Evolutionary conservation across 2,888 invertebrate species (phyloP), one percentile per base, ranked within the genome.

Genomic region (Bhutanitis thaidina): DNA sequence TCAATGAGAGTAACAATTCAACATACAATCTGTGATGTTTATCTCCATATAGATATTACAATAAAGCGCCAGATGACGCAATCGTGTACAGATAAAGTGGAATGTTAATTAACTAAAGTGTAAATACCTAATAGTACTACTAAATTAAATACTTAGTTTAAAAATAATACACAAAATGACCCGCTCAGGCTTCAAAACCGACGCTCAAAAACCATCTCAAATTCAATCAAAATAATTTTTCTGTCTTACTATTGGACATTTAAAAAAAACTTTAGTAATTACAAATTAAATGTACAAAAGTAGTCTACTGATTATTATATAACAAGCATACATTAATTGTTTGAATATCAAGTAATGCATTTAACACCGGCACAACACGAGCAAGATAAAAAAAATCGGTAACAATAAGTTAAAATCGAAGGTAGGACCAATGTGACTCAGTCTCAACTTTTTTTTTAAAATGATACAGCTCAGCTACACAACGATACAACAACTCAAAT

Each of bases 101-200:
- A 87, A 87, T 86, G 86, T 80, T 75, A 82, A 80, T 75, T 78
- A 73, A 78, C 74, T 81, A 83, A 73, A 79, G 65, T 71, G 62
- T 72, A 53, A 62, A 58, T 53, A 57, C 60, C 59, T 69, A 79
- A 79, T 79, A 81, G 80, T 83, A 84, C 78, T 80, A 82, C 77
- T 79, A 76, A 69, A 76, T 80, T 83, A 83, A 82, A 86, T 84
- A 84, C 73, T 71, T 72, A 77, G 69, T 56, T 60, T 64, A 69
- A 67, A 71, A 74, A 74, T 76, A 71, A 80, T 67, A 74, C 74
- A 73, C 60, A 66, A 57, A 62, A 58, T 58, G 61, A 65, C 67
- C 62, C 62, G 63, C 68, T 69, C 74, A 69, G 62, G 61, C 62
- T 49, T 27, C 1, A 8, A 52, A 60, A 55, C 46, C 49, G 34